Conservation (phyloP, 2,888 invertebrate species). For the Cecidostiba fungosa region DNA sequence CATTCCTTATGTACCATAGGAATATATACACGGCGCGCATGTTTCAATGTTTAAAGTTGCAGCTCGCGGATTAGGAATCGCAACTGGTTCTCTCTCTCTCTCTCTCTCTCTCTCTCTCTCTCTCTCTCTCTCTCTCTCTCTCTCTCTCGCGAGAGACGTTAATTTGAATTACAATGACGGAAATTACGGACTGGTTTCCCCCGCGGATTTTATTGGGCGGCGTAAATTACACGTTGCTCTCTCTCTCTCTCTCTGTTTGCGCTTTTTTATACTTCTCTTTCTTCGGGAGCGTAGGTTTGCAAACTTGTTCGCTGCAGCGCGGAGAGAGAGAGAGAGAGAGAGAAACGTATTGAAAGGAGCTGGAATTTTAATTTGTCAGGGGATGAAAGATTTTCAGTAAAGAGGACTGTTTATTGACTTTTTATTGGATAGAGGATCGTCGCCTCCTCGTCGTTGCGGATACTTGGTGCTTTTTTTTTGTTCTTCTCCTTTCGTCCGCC, state of each 20-base stretch:
- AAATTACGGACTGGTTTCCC: constrained; percentile 59
- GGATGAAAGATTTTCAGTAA: constrained; percentile 64
- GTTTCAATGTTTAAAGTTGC: constrained; percentile 47
- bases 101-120: too few species aligned
- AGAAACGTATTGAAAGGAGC: constrained; percentile 44
- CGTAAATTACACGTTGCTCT: constrained; percentile 42
- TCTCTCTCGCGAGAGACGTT: constrained; percentile 50
- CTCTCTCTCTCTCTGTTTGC: constrained; percentile 14
- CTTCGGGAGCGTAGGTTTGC: constrained; percentile 30
- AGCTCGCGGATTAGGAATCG: constrained; percentile 59
- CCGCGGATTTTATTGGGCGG: constrained; percentile 55
- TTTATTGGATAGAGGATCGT: constrained; percentile 54
- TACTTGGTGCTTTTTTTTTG: not conserved
- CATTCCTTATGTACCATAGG: constrained; percentile 39
- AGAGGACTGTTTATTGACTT: constrained; percentile 62
- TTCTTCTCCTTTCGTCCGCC: not conserved
- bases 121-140: too few species aligned
- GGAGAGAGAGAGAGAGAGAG: constrained; percentile 23
- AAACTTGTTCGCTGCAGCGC: constrained; percentile 55
- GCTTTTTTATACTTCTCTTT: constrained; percentile 20
- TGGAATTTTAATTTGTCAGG: constrained; percentile 66
- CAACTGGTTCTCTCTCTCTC: constrained; percentile 51
- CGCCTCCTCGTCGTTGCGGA: not conserved
- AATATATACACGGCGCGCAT: constrained; percentile 25
- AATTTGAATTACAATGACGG: constrained; percentile 65